Conservation (phyloP, 1,140 invertebrate species). For the Aphelinus atriplicis region DNA sequence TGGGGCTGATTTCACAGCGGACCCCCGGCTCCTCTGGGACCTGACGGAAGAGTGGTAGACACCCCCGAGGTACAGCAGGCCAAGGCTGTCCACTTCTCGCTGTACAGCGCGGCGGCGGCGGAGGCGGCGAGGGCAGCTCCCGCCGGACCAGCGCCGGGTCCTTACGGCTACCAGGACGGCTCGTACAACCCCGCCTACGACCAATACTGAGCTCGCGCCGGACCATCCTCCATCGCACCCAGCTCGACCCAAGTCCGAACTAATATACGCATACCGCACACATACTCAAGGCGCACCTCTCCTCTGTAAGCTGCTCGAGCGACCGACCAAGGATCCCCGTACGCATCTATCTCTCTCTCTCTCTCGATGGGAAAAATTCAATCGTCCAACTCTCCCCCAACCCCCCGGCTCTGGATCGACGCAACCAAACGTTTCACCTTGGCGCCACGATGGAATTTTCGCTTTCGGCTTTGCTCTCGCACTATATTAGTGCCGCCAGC, state of each 20-base stretch:
- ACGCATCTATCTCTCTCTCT: no score
- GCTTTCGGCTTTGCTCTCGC: no score
- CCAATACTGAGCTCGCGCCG: slow-evolving; percentile 26
- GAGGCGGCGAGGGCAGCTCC: slow-evolving; percentile 62
- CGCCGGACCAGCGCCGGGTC: slow-evolving; percentile 45
- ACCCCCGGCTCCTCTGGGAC: slow-evolving; percentile 65
- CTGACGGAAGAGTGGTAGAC: slow-evolving; percentile 70
- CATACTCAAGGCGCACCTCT: no score
- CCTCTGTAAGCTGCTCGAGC: background rate
- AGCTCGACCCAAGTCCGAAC: slow-evolving; percentile 10
- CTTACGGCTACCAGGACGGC: slow-evolving; percentile 45
- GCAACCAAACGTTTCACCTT: no score
- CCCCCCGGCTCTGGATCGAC: no score
- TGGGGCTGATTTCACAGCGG: slow-evolving; percentile 47
- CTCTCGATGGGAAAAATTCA: no score
- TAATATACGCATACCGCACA: slow-evolving; percentile 9
- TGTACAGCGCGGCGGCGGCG: slow-evolving; percentile 67
- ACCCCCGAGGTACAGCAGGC: slow-evolving; percentile 73
- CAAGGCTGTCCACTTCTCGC: slow-evolving; percentile 71
- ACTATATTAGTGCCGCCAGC: no score
- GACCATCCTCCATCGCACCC: no score
- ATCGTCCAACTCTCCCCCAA: no score
- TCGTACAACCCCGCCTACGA: slow-evolving; percentile 33
- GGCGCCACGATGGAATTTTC: no score
- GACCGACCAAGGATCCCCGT: no score